Percentiles rank a stretch among this genome's conserved stretches.
phyloP scores from a whole-genome alignment of 2,888 invertebrate species.

The Apotomis turbidana region DNA sequence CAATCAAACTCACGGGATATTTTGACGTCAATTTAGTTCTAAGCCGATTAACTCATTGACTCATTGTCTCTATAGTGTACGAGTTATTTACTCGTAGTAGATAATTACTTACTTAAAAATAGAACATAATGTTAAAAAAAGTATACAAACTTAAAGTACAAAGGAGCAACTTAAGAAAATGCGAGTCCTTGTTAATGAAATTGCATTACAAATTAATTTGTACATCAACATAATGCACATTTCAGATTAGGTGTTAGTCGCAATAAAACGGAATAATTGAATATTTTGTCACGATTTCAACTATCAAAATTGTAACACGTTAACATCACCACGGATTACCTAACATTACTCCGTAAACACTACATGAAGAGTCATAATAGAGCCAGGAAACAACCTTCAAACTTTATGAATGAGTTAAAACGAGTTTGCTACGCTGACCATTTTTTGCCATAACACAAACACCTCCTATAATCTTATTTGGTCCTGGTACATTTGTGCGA shows the following conservation, averaged over 20 bases:
- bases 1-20: slow-evolving; percentile 10
- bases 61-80: too few species aligned
- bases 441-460: slow-evolving; percentile 60
- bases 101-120: too few species aligned
- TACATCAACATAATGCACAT: not conserved
- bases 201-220: slow-evolving; percentile 7
- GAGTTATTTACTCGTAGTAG: too few species aligned
- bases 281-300: slow-evolving; percentile 4
- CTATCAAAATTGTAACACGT: not conserved
- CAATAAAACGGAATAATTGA: not conserved
- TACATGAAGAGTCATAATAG: slow-evolving; percentile 12
- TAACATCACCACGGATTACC: slow-evolving; percentile 8
- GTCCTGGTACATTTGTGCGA: slow-evolving; percentile 81
- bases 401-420: slow-evolving; percentile 41
- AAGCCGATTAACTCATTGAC: not conserved
- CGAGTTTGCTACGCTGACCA: slow-evolving; percentile 43
- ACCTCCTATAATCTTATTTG: slow-evolving; percentile 59
- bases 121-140: too few species aligned
- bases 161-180: not conserved
- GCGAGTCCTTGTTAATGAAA: not conserved
- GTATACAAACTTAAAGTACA: too few species aligned
- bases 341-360: slow-evolving; percentile 12
- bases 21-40: not conserved
- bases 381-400: slow-evolving; percentile 44
- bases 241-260: not conserved